These are phyloP conservation scores for Chionodraco myersi DNA, from an alignment of 2,113 vertebrate genomes.

Conservation along the genomic window DNA sequence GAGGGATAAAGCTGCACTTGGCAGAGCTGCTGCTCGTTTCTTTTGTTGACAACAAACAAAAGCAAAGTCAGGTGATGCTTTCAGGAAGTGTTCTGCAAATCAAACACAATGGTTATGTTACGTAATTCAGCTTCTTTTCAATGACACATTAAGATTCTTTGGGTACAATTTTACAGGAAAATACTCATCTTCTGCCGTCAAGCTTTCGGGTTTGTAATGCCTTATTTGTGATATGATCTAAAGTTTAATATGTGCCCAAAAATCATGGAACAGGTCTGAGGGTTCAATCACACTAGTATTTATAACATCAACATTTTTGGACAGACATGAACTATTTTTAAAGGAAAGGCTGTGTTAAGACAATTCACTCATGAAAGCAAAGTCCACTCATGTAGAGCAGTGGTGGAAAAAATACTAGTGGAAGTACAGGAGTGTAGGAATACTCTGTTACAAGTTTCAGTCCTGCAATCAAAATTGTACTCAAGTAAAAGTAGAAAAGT, in stretches of 20 bases:
- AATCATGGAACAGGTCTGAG: too few species aligned
- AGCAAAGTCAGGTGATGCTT: conserved; percentile 17
- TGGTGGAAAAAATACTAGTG: too few species aligned
- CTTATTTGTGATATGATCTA: too few species aligned
- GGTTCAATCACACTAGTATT: not conserved
- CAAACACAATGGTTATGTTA: not conserved
- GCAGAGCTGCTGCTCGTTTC: conserved; percentile 6
- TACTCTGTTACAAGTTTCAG: too few species aligned
- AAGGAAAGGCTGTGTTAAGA: not conserved
- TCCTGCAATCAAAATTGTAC: too few species aligned
- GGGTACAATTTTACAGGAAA: not conserved
- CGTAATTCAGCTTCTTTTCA: not conserved
- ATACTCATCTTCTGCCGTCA: too few species aligned
- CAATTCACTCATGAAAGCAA: not conserved
- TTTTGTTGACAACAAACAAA: conserved; percentile 19
- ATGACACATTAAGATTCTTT: not conserved
- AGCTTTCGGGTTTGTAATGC: too few species aligned
- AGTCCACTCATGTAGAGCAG: not conserved
- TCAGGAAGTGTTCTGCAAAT: not conserved
- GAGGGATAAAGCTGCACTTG: conserved; percentile 34
- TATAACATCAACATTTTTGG: not conserved
- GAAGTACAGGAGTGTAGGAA: too few species aligned
- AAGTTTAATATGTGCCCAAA: too few species aligned
- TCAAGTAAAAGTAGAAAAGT: too few species aligned
- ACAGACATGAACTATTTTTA: not conserved